A percentile compares a stretch with the other conserved stretches of the same genome.
phyloP scores from a whole-genome alignment of 30 jellyfish, hydroid and myxozoan genomes.

The Cassiopea xamachana region DNA sequence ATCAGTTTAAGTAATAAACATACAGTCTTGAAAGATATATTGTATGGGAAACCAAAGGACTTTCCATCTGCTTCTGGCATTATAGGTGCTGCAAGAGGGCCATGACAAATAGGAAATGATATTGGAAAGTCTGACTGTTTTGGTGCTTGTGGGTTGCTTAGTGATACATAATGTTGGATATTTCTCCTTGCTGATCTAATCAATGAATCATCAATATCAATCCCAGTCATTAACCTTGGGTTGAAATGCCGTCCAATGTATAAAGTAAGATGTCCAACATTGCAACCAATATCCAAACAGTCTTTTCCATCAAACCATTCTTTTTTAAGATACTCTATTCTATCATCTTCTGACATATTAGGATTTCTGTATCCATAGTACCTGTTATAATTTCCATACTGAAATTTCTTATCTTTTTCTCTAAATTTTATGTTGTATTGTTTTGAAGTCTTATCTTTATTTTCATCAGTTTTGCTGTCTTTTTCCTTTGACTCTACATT shows the following conservation, averaged over 20 bases:
- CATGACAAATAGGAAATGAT: slow-evolving; percentile 83
- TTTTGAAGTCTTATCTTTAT: background rate
- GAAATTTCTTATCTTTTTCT: slow-evolving; percentile 67
- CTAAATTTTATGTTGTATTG: slow-evolving; percentile 16
- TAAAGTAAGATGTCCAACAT: slow-evolving; percentile 83
- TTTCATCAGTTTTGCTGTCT: too few species aligned
- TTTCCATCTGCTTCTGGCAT: slow-evolving; percentile 27
- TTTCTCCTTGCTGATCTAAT: slow-evolving; percentile 77
- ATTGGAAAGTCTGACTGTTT: slow-evolving; percentile 81
- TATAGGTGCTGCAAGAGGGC: slow-evolving; percentile 86
- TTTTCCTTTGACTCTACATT: background rate
- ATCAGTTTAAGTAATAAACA: background rate
- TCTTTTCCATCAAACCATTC: slow-evolving; percentile 87
- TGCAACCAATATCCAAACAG: slow-evolving; percentile 95
- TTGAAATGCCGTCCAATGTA: slow-evolving; percentile 78
- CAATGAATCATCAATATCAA: slow-evolving; percentile 83
- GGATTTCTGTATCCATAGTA: slow-evolving; percentile 91
- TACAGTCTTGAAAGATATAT: slow-evolving; percentile 66
- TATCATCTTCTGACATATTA: slow-evolving; percentile 75
- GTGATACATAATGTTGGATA: slow-evolving; percentile 57
- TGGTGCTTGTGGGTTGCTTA: slow-evolving; percentile 65
- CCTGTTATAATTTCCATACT: slow-evolving; percentile 83
- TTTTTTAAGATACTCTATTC: slow-evolving; percentile 64
- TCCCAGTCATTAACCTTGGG: slow-evolving; percentile 79
- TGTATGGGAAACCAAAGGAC: slow-evolving; percentile 78